Evolutionary conservation across 2,113 vertebrate genomes (phyloP).

Genomic region (Podarcis raffonei): DNA sequence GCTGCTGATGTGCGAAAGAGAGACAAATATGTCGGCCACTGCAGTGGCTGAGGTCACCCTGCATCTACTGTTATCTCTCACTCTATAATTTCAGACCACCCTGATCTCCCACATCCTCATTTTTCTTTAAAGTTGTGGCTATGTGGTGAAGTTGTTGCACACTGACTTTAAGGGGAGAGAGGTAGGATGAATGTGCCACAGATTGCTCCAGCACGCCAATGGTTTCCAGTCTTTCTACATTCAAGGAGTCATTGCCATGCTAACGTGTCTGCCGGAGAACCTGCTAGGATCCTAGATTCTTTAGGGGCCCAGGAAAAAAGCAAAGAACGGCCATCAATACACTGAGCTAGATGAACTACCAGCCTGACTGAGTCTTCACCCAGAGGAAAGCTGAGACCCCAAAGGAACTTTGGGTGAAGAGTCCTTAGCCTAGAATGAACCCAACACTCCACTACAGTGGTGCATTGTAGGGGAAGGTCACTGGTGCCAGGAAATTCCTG

Average conservation of each 20-base stretch:
- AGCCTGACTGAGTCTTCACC: too few species aligned
- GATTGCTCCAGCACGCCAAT: neutral
- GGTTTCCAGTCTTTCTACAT: neutral
- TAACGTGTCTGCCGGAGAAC: neutral
- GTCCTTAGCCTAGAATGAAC: neutral
- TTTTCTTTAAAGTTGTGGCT: too few species aligned
- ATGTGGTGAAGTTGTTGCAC: neutral
- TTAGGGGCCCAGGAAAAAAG: neutral
- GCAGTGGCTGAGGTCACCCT: neutral
- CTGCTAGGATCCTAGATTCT: neutral
- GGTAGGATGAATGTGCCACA: neutral
- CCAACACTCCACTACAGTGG: neutral
- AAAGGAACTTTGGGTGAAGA: neutral
- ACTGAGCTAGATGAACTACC: too few species aligned
- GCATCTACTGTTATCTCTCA: neutral
- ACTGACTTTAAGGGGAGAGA: neutral
- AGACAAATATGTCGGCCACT: neutral
- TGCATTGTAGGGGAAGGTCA: neutral
- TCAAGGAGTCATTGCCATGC: neutral
- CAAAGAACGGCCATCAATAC: neutral
- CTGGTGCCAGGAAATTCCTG: neutral
- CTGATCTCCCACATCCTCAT: neutral
- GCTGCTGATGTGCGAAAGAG: neutral
- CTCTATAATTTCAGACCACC: neutral
- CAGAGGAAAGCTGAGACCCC: too few species aligned